These are phyloP conservation scores for Eupithecia subumbrata DNA, from an alignment of 2,888 invertebrate genomes.

Conservation along the genomic window DNA sequence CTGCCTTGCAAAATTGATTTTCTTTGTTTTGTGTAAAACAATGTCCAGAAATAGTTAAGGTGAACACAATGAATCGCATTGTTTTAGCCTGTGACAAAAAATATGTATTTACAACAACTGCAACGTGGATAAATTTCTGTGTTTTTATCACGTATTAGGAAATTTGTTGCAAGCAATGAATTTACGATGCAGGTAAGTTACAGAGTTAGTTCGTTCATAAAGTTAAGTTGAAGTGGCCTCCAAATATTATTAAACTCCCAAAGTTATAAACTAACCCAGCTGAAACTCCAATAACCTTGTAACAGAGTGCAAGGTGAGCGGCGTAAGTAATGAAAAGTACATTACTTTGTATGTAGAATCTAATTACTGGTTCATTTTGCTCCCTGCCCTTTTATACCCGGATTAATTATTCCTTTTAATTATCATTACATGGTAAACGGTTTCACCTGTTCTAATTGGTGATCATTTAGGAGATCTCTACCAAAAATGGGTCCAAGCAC, in stretches of 20 bases:
- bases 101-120: too few species aligned
- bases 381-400: conserved; percentile 26
- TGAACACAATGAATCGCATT: background rate
- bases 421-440: conserved; percentile 11
- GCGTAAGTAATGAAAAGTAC: conserved; percentile 39
- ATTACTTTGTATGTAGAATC: conserved; percentile 36
- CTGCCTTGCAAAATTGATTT: background rate
- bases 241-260: background rate
- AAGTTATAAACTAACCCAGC: conserved; percentile 26
- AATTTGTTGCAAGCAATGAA: background rate
- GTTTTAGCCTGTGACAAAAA: too few species aligned
- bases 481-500: background rate
- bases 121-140: background rate
- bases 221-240: background rate
- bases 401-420: conserved; percentile 24
- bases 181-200: background rate
- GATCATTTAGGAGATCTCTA: background rate
- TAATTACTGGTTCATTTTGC: conserved; percentile 37
- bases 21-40: background rate
- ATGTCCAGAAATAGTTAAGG: background rate
- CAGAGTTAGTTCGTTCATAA: background rate
- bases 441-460: background rate
- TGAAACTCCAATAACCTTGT: conserved; percentile 18
- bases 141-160: background rate
- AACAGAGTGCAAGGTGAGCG: conserved; percentile 35